These are phyloP conservation scores for Bos indicus DNA, from an alignment of 2,113 vertebrate species.

Conservation along the genomic window DNA sequence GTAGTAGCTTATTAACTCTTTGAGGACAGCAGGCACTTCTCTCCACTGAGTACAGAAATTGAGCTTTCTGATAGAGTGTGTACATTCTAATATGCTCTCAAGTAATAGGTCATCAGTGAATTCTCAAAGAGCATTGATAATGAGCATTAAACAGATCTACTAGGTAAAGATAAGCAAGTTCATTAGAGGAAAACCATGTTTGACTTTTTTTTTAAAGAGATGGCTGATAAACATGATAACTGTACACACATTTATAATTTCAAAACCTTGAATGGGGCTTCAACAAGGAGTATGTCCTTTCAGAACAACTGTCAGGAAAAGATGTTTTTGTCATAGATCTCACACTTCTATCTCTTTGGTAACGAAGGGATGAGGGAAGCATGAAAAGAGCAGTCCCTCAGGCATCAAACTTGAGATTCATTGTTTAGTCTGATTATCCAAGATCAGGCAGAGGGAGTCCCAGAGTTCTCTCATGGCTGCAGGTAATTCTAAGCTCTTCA, in stretches of 20 bases:
- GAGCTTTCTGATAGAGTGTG: background rate
- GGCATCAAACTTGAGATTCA: background rate
- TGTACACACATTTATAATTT: background rate
- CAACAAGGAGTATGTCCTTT: background rate
- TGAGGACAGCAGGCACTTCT: background rate
- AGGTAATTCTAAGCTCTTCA: background rate
- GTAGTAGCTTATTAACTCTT: background rate
- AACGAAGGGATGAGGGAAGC: background rate
- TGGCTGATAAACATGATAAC: background rate
- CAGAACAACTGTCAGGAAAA: background rate
- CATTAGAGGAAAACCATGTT: background rate
- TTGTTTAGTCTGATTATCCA: background rate
- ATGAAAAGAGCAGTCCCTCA: background rate
- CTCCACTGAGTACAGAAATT: background rate
- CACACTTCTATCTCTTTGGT: background rate
- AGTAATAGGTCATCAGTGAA: background rate
- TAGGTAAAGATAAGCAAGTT: background rate
- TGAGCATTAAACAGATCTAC: background rate
- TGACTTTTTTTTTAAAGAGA: background rate
- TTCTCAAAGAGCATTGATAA: background rate
- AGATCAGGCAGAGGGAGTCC: background rate
- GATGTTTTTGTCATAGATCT: background rate
- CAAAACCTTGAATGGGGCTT: background rate
- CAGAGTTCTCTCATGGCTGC: background rate
- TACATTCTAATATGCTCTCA: background rate